Conservation (phyloP, 2,888 invertebrate species). For the Latheticus oryzae region DNA sequence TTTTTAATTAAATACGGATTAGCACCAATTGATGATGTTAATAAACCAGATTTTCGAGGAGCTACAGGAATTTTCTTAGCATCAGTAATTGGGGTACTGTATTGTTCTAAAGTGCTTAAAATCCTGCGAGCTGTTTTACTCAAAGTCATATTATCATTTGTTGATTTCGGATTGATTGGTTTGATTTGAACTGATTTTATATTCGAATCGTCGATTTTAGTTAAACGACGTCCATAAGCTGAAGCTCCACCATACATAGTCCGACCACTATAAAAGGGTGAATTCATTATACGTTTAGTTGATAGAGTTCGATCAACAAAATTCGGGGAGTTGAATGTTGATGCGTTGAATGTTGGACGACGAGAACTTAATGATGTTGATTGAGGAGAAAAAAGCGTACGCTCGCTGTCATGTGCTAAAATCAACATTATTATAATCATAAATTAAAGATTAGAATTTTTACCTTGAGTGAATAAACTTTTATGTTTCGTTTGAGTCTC, state of each 20-base stretch:
- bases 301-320: slow-evolving; percentile 65
- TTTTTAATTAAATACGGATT: slow-evolving; percentile 58
- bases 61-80: slow-evolving; percentile 80
- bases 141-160: slow-evolving; percentile 65
- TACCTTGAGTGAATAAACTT: no score
- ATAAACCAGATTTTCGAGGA: slow-evolving; percentile 50
- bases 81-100: slow-evolving; percentile 83
- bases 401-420: slow-evolving; percentile 46
- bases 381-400: slow-evolving; percentile 62
- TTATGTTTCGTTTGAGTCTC: no score
- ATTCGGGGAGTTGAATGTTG: slow-evolving; percentile 62
- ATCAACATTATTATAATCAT: no score
- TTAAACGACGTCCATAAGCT: slow-evolving; percentile 65
- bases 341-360: slow-evolving; percentile 68
- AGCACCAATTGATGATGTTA: slow-evolving; percentile 56
- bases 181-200: slow-evolving; percentile 64
- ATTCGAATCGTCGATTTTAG: slow-evolving; percentile 43
- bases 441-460: no score
- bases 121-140: slow-evolving; percentile 83
- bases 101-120: slow-evolving; percentile 82
- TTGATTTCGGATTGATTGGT: slow-evolving; percentile 61
- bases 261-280: slow-evolving; percentile 81
- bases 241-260: slow-evolving; percentile 83
- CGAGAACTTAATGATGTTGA: slow-evolving; percentile 66
- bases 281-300: slow-evolving; percentile 67